A percentile compares a stretch with the other conserved stretches of the same genome.
Conservation (phyloP, 2,888 invertebrate species). For the Neoscelio sp. region DNA sequence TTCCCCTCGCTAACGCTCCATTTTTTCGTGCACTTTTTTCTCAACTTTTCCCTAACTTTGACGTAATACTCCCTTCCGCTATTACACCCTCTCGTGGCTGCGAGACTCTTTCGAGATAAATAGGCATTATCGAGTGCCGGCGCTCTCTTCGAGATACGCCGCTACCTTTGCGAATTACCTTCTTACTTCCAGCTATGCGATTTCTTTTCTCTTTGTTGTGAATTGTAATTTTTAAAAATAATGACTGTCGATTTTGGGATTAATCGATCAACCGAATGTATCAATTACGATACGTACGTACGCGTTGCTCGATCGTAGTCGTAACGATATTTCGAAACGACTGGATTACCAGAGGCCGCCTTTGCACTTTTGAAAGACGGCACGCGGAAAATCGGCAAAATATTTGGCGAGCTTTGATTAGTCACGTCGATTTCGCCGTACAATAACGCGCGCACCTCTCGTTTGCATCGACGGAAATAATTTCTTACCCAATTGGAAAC, state of each 20-base stretch:
- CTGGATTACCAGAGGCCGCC: too few relatives aligned
- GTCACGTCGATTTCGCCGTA: constrained; percentile 25
- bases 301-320: too few relatives aligned
- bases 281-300: background rate
- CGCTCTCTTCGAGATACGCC: background rate
- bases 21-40: constrained; percentile 54
- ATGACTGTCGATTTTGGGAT: background rate
- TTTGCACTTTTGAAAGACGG: too few relatives aligned
- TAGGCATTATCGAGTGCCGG: constrained; percentile 51
- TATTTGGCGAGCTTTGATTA: constrained; percentile 34
- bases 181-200: background rate
- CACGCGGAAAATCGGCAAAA: constrained; percentile 12
- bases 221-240: constrained; percentile 7
- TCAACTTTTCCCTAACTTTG: constrained; percentile 55
- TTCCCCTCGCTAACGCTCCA: constrained; percentile 54
- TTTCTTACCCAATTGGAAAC: constrained; percentile 61
- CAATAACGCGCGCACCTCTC: constrained; percentile 24
- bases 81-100: constrained; percentile 64
- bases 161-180: constrained; percentile 25
- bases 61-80: constrained; percentile 58
- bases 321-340: too few relatives aligned
- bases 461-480: constrained; percentile 45
- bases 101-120: constrained; percentile 60
- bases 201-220: constrained; percentile 8
- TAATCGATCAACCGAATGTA: background rate